These are phyloP conservation scores for Cerceris ruficornis DNA, from an alignment of 2,888 invertebrate species.

Conservation along the genomic window DNA sequence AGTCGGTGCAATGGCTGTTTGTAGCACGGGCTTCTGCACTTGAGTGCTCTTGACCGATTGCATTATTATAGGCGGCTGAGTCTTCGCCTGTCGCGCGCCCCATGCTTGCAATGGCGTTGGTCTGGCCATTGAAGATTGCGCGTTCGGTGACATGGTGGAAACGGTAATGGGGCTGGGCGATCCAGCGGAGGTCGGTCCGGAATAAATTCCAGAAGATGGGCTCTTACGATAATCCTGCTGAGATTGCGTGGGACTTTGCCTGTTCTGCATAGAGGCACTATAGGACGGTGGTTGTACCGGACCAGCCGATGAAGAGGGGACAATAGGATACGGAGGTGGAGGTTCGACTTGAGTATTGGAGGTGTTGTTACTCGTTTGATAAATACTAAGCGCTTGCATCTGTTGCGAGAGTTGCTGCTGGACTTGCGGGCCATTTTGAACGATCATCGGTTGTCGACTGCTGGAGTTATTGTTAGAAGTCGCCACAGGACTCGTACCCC, in stretches of 20 bases:
- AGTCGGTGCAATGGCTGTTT: slow-evolving; percentile 97
- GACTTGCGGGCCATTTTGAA: slow-evolving; percentile 90
- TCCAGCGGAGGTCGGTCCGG: slow-evolving; percentile 91
- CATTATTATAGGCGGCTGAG: slow-evolving; percentile 97
- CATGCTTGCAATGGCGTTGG: slow-evolving; percentile 93
- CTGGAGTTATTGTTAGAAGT: slow-evolving; percentile 80
- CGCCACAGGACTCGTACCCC: slow-evolving; percentile 89
- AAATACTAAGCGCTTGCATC: slow-evolving; percentile 92
- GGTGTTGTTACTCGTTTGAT: slow-evolving; percentile 84
- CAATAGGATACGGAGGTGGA: slow-evolving; percentile 83
- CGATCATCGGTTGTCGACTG: slow-evolving; percentile 90
- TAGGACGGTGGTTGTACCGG: slow-evolving; percentile 93
- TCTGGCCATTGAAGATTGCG: slow-evolving; percentile 87
- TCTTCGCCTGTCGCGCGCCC: slow-evolving; percentile 93
- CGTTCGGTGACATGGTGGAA: slow-evolving; percentile 85
- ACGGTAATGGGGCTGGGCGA: slow-evolving; percentile 92
- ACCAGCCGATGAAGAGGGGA: slow-evolving; percentile 84
- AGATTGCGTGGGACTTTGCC: slow-evolving; percentile 93
- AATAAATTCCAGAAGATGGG: slow-evolving; percentile 93
- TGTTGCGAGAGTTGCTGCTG: slow-evolving; percentile 94
- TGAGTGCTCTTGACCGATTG: slow-evolving; percentile 98
- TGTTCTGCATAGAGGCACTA: slow-evolving; percentile 92
- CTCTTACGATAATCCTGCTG: slow-evolving; percentile 91
- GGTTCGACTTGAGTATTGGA: slow-evolving; percentile 81
- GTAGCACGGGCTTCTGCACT: slow-evolving; percentile 96